Evolutionary conservation across 2,888 invertebrate species (phyloP).

Genomic region (Watsonalla cultraria): DNA sequence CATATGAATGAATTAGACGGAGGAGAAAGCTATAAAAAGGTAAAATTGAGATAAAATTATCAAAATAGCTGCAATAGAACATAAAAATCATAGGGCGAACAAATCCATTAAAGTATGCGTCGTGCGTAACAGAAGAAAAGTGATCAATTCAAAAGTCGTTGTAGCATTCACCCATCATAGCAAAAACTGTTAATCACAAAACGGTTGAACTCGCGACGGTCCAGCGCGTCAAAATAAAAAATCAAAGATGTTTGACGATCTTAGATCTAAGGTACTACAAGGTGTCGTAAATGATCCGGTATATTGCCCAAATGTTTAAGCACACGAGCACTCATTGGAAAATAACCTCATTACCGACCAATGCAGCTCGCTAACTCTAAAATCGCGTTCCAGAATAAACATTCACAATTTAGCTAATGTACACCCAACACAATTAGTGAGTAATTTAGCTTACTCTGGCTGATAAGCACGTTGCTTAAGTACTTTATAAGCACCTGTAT

Average conservation of each 20-base stretch:
- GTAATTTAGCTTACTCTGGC: neutral
- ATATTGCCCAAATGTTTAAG: constrained; percentile 46
- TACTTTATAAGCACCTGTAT: constrained; percentile 4
- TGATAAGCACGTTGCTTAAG: constrained; percentile 1
- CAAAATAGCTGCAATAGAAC: constrained; percentile 13
- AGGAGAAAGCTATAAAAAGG: neutral
- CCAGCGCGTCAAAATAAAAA: constrained; percentile 59
- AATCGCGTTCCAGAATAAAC: constrained; percentile 38
- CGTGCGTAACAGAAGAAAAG: constrained; percentile 47
- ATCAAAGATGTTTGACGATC: constrained; percentile 39
- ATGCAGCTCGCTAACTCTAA: constrained; percentile 24
- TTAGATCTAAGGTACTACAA: constrained; percentile 27
- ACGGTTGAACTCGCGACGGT: constrained; percentile 39
- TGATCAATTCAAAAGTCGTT: constrained; percentile 34
- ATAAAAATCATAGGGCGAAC: constrained; percentile 21
- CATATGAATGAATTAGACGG: neutral
- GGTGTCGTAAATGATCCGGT: constrained; percentile 50
- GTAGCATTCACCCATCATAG: constrained; percentile 35
- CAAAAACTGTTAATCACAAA: constrained; percentile 62
- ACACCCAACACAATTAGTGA: constrained; percentile 5
- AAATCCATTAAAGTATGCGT: constrained; percentile 28
- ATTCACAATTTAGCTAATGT: constrained; percentile 9
- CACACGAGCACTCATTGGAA: constrained; percentile 37
- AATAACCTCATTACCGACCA: constrained; percentile 23
- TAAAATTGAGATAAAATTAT: neutral